Conservation (phyloP, 2,797 vertebrate species). For the Pampus argenteus region DNA sequence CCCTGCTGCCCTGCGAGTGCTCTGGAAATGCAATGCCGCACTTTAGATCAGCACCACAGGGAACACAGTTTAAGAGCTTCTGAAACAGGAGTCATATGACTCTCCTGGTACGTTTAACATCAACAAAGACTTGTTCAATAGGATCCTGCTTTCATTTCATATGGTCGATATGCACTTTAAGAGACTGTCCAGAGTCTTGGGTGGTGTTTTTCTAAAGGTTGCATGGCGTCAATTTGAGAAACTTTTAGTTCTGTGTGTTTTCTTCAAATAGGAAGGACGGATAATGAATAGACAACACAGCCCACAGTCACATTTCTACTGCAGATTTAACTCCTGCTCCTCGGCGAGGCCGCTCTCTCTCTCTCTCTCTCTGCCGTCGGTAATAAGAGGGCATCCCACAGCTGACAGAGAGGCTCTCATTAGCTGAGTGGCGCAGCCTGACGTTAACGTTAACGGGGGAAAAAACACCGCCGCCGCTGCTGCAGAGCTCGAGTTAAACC, state of each 20-base stretch:
- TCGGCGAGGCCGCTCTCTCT: no score
- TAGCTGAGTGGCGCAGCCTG: slow-evolving; percentile 18
- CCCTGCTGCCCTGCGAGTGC: no score
- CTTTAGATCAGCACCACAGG: not conserved
- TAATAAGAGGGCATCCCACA: slow-evolving; percentile 18
- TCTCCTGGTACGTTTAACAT: not conserved
- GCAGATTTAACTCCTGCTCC: not conserved
- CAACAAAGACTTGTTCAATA: not conserved
- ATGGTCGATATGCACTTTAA: not conserved
- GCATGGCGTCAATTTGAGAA: not conserved
- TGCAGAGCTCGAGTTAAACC: not conserved
- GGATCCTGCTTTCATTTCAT: not conserved
- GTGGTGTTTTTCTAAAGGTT: not conserved
- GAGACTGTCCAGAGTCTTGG: not conserved
- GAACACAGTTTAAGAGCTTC: not conserved
- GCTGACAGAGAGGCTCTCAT: slow-evolving; percentile 38
- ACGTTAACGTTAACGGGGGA: not conserved
- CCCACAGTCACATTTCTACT: not conserved
- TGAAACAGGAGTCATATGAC: not conserved
- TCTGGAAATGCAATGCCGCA: not conserved
- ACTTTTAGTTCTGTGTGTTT: no score
- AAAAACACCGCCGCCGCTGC: not conserved
- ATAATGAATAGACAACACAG: not conserved
- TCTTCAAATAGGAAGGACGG: not conserved
- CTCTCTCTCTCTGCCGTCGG: not conserved